Percentiles rank a stretch among this genome's conserved stretches.
These are phyloP conservation scores for Falco columbarius DNA, from an alignment of 2,797 vertebrate genomes.

Conservation along the genomic window DNA sequence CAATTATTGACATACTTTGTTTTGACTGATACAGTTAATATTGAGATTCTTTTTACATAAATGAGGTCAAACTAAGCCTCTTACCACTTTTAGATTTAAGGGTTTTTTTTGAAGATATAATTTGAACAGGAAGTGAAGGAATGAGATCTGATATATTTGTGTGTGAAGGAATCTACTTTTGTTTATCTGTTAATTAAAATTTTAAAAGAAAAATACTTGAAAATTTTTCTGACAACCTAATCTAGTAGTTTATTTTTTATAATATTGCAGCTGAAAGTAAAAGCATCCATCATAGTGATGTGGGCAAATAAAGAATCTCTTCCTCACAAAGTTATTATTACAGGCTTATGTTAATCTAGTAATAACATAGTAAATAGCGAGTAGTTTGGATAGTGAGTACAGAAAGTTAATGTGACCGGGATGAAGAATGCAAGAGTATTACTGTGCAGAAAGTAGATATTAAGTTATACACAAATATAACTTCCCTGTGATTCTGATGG, in stretches of 20 bases:
- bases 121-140: not conserved
- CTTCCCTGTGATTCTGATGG: not conserved
- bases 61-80: not conserved
- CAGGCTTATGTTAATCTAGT: not conserved
- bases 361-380: not conserved
- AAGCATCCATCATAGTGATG: not conserved
- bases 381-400: not conserved
- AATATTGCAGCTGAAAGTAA: conserved; percentile 26
- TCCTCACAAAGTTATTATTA: not conserved
- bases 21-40: conserved; percentile 2
- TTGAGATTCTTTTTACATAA: not conserved
- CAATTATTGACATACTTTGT: not conserved
- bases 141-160: not conserved
- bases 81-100: not conserved
- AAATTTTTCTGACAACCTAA: not conserved
- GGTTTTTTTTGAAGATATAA: not conserved
- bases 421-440: not conserved
- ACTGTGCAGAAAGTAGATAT: not conserved
- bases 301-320: not conserved
- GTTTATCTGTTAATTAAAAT: conserved; percentile 2
- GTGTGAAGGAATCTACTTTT: not conserved
- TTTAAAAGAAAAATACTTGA: not conserved
- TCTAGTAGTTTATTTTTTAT: not conserved
- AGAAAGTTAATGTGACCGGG: not conserved
- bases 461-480: not conserved